Evolutionary conservation across 2,113 vertebrate species (phyloP).

Genomic region (Elanoides forficatus): DNA sequence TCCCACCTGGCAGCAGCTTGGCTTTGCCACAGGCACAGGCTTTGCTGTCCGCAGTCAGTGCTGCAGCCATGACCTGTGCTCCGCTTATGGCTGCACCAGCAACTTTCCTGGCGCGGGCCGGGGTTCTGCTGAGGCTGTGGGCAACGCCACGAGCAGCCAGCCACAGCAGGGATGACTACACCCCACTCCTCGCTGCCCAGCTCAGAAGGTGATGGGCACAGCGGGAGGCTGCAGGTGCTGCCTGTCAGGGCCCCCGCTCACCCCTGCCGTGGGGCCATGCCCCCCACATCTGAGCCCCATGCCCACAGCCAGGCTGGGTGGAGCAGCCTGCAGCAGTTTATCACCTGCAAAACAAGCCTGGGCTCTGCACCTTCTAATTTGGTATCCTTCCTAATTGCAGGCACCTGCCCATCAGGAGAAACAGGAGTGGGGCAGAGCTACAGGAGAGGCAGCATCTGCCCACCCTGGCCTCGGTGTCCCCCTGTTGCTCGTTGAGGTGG

Average conservation of each 20-base stretch:
- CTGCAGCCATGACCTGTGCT: rapidly evolving
- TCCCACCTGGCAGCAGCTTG: rapidly evolving
- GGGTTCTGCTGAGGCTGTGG: rapidly evolving
- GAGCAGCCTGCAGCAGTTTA: neutral
- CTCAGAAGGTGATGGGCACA: rapidly evolving
- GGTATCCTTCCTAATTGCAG: conserved; percentile 6
- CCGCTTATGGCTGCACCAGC: neutral
- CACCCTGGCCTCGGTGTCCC: neutral
- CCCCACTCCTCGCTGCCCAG: rapidly evolving
- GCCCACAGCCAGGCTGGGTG: neutral
- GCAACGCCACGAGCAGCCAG: rapidly evolving
- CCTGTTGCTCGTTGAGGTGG: neutral
- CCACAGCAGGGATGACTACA: rapidly evolving
- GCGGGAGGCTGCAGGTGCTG: neutral
- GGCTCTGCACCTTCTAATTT: conserved; percentile 10
- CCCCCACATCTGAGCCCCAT: neutral
- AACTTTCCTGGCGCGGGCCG: neutral
- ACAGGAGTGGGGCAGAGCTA: neutral
- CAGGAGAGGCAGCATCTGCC: rapidly evolving
- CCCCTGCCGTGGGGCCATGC: rapidly evolving
- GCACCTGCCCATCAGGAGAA: neutral
- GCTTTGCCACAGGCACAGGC: neutral
- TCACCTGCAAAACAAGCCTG: conserved; percentile 18
- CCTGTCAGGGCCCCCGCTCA: rapidly evolving
- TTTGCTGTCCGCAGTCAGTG: too few relatives aligned